phyloP scores from a whole-genome alignment of 2,888 invertebrate genomes.

The Dolomedes plantarius region DNA sequence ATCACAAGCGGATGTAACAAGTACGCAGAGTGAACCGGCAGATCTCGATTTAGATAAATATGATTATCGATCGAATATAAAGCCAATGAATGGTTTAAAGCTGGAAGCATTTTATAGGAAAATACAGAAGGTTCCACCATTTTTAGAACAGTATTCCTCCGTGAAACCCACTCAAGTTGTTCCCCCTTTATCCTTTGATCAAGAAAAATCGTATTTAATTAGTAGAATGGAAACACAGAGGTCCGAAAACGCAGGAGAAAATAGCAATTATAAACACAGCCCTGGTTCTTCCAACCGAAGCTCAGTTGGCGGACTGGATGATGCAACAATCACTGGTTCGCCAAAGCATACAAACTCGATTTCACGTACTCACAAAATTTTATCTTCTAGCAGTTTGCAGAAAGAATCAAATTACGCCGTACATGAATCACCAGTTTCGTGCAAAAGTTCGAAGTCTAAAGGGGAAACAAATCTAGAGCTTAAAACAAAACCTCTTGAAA shows the following conservation, averaged over 20 bases:
- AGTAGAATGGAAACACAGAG: constrained; percentile 51
- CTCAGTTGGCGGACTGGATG: constrained; percentile 10
- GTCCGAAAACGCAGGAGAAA: constrained; percentile 24
- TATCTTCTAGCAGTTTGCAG: constrained; percentile 46
- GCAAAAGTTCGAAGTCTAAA: constrained; percentile 31
- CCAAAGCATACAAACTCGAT: constrained; percentile 34
- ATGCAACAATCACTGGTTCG: background rate
- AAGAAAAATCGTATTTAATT: constrained; percentile 54
- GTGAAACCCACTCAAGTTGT: constrained; percentile 69
- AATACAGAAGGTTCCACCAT: constrained; percentile 69
- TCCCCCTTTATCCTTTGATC: constrained; percentile 57
- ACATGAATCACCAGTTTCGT: constrained; percentile 23
- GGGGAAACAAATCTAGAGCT: constrained; percentile 31
- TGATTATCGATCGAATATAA: constrained; percentile 68
- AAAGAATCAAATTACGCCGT: constrained; percentile 37
- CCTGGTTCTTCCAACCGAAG: constrained; percentile 19
- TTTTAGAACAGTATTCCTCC: constrained; percentile 61
- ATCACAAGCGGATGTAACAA: constrained; percentile 61
- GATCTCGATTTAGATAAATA: constrained; percentile 69
- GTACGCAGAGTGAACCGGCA: constrained; percentile 70
- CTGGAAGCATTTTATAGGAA: constrained; percentile 71
- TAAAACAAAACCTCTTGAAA: constrained; percentile 41
- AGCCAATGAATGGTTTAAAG: constrained; percentile 72
- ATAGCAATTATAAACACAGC: constrained; percentile 34
- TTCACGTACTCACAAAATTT: constrained; percentile 33